Percentiles rank a stretch among this genome's conserved stretches.
Conservation (phyloP, 2,113 vertebrate genomes). For the Phoxinus phoxinus region DNA sequence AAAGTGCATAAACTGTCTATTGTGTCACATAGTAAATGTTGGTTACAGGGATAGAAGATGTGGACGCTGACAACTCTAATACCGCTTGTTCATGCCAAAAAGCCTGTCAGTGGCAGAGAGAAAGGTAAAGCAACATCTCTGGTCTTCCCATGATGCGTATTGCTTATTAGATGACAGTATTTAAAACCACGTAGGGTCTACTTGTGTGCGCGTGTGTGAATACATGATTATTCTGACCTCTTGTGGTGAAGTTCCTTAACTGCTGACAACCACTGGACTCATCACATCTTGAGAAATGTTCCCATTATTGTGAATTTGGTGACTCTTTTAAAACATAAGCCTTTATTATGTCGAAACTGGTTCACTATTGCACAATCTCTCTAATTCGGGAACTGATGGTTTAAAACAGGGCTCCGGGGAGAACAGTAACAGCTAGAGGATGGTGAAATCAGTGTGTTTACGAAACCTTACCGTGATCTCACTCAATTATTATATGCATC, state of each 20-base stretch:
- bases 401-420: slow-evolving; percentile 49
- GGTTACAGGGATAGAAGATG: neutral
- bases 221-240: slow-evolving; percentile 2
- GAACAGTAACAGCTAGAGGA: slow-evolving; percentile 37
- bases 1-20: neutral
- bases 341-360: neutral
- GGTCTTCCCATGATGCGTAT: neutral
- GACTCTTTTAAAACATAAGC: neutral
- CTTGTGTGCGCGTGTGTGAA: neutral
- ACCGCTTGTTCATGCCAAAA: neutral
- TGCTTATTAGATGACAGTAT: too few species aligned
- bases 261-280: neutral
- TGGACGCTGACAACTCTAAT: neutral
- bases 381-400: slow-evolving; percentile 58
- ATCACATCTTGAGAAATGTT: neutral
- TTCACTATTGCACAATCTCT: neutral
- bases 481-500: slow-evolving; percentile 75
- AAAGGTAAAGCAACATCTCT: neutral
- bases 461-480: slow-evolving; percentile 63
- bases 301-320: too few species aligned
- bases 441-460: slow-evolving; percentile 65
- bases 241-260: neutral
- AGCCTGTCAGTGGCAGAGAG: neutral
- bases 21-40: neutral
- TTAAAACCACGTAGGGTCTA: too few species aligned